Evolutionary conservation across 64 coral and sea anemone genomes (phyloP).

Genomic region (Trachythela sp.): DNA sequence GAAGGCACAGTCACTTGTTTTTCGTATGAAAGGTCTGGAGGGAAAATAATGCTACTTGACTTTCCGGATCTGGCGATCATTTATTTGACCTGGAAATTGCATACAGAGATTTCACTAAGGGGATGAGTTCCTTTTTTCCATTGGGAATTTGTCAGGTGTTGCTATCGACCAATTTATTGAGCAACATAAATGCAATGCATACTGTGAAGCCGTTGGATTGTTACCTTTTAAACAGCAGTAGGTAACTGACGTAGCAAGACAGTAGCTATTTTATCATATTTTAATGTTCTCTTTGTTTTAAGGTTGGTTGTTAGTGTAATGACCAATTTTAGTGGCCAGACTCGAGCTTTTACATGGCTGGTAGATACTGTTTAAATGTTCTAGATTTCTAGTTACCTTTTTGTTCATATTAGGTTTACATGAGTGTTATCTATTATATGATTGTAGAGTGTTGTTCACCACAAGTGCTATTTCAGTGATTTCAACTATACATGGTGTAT

Average conservation of each 20-base stretch:
- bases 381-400: no score
- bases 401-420: no score
- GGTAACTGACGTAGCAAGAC: neutral
- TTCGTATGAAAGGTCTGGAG: neutral
- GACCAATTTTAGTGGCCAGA: no score
- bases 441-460: no score
- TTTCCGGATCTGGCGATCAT: slow-evolving; percentile 27
- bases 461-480: no score
- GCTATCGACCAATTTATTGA: slow-evolving; percentile 19
- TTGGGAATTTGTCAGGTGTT: slow-evolving; percentile 17
- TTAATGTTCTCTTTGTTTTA: no score
- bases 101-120: neutral
- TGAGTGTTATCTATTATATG: no score
- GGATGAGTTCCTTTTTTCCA: slow-evolving; percentile 29
- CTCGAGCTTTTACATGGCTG: no score
- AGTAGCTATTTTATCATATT: neutral
- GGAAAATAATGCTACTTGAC: slow-evolving; percentile 7
- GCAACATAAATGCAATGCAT: slow-evolving; percentile 33
- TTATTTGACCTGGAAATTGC: slow-evolving; percentile 49
- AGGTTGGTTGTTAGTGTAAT: no score
- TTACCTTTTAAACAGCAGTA: neutral
- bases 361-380: no score
- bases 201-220: slow-evolving; percentile 22
- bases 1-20: slow-evolving; percentile 34
- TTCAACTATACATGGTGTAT: no score